Conservation (phyloP, 1,140 invertebrate species). For the Drosophila eugracilis region DNA sequence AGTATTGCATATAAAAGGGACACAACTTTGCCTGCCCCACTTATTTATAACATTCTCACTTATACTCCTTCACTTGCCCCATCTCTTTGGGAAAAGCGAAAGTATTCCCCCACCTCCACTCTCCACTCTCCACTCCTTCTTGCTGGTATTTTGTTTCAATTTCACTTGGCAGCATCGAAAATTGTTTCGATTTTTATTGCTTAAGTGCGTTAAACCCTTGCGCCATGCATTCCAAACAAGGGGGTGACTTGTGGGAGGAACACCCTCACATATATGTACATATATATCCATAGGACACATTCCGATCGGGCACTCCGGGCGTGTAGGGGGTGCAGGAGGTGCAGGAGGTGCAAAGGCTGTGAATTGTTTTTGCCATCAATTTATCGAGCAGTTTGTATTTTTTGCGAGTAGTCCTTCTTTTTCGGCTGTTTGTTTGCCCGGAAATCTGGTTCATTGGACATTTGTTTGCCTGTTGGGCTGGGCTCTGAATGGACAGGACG, state of each 20-base stretch:
- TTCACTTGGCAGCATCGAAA: constrained; percentile 80
- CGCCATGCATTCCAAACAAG: constrained; percentile 66
- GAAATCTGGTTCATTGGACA: constrained; percentile 82
- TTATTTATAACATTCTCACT: constrained; percentile 81
- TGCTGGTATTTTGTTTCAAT: constrained; percentile 78
- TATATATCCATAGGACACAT: constrained; percentile 4
- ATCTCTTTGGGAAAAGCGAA: constrained; percentile 55
- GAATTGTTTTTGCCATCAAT: constrained; percentile 75
- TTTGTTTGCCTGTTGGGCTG: constrained; percentile 69
- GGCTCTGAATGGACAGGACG: constrained; percentile 17
- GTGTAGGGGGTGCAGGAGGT: neutral
- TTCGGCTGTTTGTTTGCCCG: constrained; percentile 68
- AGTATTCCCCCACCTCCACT: constrained; percentile 44
- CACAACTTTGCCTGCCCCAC: constrained; percentile 62
- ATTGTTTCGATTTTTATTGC: constrained; percentile 84
- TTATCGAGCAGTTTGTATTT: constrained; percentile 67
- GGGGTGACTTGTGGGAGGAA: constrained; percentile 7
- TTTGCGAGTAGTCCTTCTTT: constrained; percentile 37
- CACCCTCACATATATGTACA: no score
- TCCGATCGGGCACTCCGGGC: neutral
- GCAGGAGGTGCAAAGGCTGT: constrained; percentile 17
- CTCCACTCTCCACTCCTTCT: constrained; percentile 9
- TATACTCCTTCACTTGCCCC: constrained; percentile 40
- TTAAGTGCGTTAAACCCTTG: constrained; percentile 83
- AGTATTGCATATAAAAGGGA: constrained; percentile 66